Base-by-base conservation (phyloP, 2,797 vertebrate genomes). In the Epinephelus malabaricus region DNA sequence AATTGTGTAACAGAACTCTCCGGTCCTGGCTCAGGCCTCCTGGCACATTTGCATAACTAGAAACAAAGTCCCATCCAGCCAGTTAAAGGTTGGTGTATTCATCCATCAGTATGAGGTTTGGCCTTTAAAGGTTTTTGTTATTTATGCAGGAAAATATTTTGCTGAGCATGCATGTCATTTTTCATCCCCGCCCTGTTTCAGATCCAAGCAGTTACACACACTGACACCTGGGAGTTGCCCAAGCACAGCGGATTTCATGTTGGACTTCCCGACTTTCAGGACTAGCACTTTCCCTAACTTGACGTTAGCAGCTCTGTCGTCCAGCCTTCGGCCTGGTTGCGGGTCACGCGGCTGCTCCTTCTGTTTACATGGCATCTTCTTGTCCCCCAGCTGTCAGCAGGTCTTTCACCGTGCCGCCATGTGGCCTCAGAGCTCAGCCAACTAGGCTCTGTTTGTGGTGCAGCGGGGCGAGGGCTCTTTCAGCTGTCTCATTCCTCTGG, bases 401-500 rank as follows among this genome's bases (percentile, higher is more conserved):
- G 83, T 89, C 86, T 92, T 86, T 93, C 86, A 89, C 76, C 73
- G 60, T 77, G 78, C 76, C 25, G 69, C 86, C 93, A 91, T 92
- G 83, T 92, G 91, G 82, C 84, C 83, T 82, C 78, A 53, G 77
- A 50, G 74, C 77, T 90, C 88, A 80, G 92, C 89, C 87, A 92
- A 89, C 85, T 88, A 79, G 87, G 71, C 83, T 89, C 69, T 81
- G 86, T 87, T 86, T 92, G 90, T 89, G 88, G 67, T 74, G 75
- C 12, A 46, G 70, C 8, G 2, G 65, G 81, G 78, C 46, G 38
- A 67, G 67, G 86, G 69, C 76, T 78, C 84, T 81, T 84, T 92
- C 94, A 96, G 95, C 95, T 95, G 94, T 94, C 92, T 93, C 93
- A 94, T 94, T 95, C 94, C 92, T 86, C 88, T 74, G 92, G 90